phyloP scores from a whole-genome alignment of 1,140 invertebrate species.

The Cotesia chilonis region DNA sequence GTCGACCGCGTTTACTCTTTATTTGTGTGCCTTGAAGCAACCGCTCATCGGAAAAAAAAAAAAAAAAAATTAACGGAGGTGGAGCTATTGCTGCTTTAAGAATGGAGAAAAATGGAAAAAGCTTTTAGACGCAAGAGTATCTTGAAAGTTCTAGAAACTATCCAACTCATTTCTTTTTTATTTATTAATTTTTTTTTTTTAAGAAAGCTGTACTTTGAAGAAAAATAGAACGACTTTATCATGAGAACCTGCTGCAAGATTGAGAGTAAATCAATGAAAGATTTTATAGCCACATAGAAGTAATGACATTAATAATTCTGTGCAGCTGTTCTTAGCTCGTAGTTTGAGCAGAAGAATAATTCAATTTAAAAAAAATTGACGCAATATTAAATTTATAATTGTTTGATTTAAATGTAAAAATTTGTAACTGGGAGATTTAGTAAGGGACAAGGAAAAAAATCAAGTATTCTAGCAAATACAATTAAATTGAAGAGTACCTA shows the following conservation, averaged over 20 bases:
- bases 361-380: too few relatives aligned
- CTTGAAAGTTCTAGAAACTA: conserved; percentile 26
- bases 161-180: conserved; percentile 1
- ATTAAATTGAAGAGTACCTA: background rate
- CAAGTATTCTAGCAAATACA: background rate
- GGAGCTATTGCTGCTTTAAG: background rate
- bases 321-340: too few relatives aligned
- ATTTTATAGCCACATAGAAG: background rate
- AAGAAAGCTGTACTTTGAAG: conserved; percentile 23
- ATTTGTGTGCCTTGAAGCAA: conserved; percentile 6
- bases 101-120: conserved; percentile 10
- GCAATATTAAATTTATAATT: too few relatives aligned
- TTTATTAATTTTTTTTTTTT: conserved; percentile 11
- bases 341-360: too few relatives aligned
- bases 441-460: conserved; percentile 3
- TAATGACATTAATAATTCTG: too few relatives aligned
- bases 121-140: background rate
- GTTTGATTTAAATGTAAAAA: too few relatives aligned
- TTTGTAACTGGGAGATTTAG: background rate
- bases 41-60: background rate
- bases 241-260: background rate
- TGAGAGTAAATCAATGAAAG: conserved; percentile 1
- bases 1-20: conserved; percentile 28
- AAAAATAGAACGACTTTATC: conserved; percentile 11
- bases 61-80: background rate